phyloP scores from a whole-genome alignment of 2,797 vertebrate species.

The Neopelma chrysocephalum region DNA sequence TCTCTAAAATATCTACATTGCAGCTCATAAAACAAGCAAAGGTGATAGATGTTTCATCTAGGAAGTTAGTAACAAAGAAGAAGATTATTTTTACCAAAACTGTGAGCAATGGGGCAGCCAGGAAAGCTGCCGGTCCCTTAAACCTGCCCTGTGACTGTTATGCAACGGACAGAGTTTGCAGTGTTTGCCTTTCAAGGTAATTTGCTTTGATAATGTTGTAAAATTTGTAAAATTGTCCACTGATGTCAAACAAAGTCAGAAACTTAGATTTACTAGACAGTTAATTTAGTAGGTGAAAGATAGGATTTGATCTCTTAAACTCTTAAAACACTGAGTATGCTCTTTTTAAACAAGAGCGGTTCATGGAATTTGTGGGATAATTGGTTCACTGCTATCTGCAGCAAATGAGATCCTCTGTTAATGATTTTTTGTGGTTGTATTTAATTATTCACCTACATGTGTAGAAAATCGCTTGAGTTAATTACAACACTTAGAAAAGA shows the following conservation, averaged over 20 bases:
- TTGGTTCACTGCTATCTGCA: not conserved
- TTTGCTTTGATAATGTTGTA: constrained; percentile 31
- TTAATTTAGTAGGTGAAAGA: constrained; percentile 14
- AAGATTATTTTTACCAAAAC: constrained; percentile 73
- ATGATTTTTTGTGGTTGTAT: not conserved
- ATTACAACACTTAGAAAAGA: not conserved
- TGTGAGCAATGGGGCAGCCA: constrained; percentile 65
- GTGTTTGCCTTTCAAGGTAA: constrained; percentile 94
- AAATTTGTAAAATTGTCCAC: constrained; percentile 56
- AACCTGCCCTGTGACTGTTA: constrained; percentile 88
- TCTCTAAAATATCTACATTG: constrained; percentile 59
- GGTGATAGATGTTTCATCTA: constrained; percentile 75
- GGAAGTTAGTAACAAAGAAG: constrained; percentile 77
- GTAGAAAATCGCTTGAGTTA: not conserved
- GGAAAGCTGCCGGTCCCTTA: constrained; percentile 70
- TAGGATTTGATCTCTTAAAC: not conserved
- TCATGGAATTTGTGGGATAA: not conserved
- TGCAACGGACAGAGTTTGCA: constrained; percentile 90
- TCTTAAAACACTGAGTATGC: not conserved
- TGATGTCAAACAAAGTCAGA: constrained; percentile 17
- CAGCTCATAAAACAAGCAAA: constrained; percentile 82
- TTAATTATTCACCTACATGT: not conserved
- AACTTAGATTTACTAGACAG: constrained; percentile 2
- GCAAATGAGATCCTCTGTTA: not conserved
- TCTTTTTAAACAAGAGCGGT: not conserved